Conservation (phyloP, 2,888 invertebrate genomes). For the Diabrotica balteata region DNA sequence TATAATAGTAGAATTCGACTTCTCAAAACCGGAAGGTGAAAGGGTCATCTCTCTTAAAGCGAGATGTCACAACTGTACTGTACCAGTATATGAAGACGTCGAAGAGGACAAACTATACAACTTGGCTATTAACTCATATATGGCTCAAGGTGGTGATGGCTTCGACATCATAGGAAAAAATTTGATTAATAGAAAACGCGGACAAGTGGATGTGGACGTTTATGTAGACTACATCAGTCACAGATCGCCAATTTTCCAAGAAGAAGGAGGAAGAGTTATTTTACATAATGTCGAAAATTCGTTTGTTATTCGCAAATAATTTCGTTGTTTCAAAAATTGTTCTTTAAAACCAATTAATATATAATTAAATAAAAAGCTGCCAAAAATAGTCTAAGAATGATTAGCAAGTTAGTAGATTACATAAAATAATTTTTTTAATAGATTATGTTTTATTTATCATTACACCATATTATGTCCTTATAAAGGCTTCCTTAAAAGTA, state of each 20-base stretch:
- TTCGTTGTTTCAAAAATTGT: no score
- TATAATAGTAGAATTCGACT: conserved; percentile 65
- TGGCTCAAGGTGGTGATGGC: conserved; percentile 75
- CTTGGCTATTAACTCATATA: conserved; percentile 68
- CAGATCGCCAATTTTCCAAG: conserved; percentile 62
- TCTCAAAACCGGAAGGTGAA: conserved; percentile 62
- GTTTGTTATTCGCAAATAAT: no score
- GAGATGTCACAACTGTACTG: conserved; percentile 69
- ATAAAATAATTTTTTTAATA: no score
- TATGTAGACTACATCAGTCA: conserved; percentile 63
- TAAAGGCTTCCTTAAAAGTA: no score
- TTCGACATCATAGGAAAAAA: conserved; percentile 64
- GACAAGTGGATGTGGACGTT: conserved; percentile 65
- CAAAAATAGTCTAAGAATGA: no score
- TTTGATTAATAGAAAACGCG: conserved; percentile 61
- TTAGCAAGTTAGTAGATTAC: no score
- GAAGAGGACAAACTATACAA: conserved; percentile 66
- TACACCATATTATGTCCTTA: no score
- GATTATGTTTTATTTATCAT: no score
- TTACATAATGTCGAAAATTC: no score
- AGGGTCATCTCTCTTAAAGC: conserved; percentile 66
- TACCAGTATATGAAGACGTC: conserved; percentile 70
- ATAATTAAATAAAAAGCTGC: no score
- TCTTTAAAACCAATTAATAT: no score
- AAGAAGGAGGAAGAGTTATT: conserved; percentile 63